Conservation (phyloP, 2,797 vertebrate species). For the Mallotus villosus region DNA sequence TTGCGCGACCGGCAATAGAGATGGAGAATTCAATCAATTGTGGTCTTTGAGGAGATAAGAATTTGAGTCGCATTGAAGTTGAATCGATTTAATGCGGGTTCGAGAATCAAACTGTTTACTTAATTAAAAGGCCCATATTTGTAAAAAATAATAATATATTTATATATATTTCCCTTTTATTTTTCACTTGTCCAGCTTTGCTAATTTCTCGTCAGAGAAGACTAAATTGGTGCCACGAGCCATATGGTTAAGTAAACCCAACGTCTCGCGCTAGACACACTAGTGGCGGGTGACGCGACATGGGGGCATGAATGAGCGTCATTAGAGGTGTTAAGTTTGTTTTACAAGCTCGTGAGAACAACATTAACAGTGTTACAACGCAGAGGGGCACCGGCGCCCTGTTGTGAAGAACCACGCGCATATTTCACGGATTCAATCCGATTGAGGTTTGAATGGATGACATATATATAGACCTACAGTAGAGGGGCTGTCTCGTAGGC, state of each 20-base stretch:
- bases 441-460: slow-evolving; percentile 1
- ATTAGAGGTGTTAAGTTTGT: slow-evolving; percentile 70
- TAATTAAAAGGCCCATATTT: background rate
- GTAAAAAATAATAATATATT: background rate
- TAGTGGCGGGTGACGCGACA: slow-evolving; percentile 19
- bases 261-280: slow-evolving; percentile 30
- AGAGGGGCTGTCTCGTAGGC: background rate
- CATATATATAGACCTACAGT: slow-evolving; percentile 1
- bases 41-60: slow-evolving; percentile 46
- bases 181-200: background rate
- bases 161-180: background rate
- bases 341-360: slow-evolving; percentile 70
- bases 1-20: slow-evolving; percentile 23
- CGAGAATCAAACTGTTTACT: too few relatives aligned
- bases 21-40: slow-evolving; percentile 49
- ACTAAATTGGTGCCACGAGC: slow-evolving; percentile 30
- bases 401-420: slow-evolving; percentile 48
- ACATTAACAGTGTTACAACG: slow-evolving; percentile 62
- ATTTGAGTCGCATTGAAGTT: slow-evolving; percentile 15
- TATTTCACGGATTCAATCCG: slow-evolving; percentile 19
- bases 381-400: slow-evolving; percentile 57
- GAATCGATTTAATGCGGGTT: background rate
- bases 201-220: background rate
- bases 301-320: slow-evolving; percentile 50
- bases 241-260: slow-evolving; percentile 42